These are phyloP conservation scores for Tachina grossa DNA, from an alignment of 2,888 invertebrate species.

Conservation along the genomic window DNA sequence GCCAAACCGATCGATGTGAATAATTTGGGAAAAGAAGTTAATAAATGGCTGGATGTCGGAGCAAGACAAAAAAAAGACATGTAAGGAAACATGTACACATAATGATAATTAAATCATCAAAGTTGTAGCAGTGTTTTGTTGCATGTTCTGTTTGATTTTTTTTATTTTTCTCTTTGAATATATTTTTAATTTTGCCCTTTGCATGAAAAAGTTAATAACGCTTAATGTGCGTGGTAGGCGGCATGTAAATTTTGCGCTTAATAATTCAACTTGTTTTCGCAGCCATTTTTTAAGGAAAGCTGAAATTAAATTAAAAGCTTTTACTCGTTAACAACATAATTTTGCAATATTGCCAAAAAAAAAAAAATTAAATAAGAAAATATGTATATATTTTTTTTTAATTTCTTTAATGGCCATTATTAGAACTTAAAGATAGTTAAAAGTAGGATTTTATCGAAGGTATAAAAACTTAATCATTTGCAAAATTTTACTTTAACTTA, in stretches of 20 bases:
- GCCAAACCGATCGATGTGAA: slow-evolving; percentile 57
- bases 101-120: slow-evolving; percentile 62
- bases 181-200: neutral
- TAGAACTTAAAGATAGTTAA: too few relatives aligned
- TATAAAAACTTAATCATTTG: too few relatives aligned
- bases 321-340: slow-evolving; percentile 19
- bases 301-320: neutral
- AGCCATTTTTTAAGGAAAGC: neutral
- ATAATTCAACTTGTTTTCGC: neutral
- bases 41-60: slow-evolving; percentile 50
- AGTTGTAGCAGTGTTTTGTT: slow-evolving; percentile 29
- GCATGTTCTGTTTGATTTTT: neutral
- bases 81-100: slow-evolving; percentile 18
- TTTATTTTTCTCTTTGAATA: neutral
- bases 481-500: too few relatives aligned
- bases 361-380: too few relatives aligned
- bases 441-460: too few relatives aligned
- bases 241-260: slow-evolving; percentile 31
- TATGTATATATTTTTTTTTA: too few relatives aligned
- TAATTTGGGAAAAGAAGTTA: slow-evolving; percentile 60
- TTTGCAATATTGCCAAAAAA: neutral
- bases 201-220: slow-evolving; percentile 25
- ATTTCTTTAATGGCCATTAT: too few relatives aligned
- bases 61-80: slow-evolving; percentile 27
- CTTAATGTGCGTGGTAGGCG: slow-evolving; percentile 30